phyloP scores from a whole-genome alignment of 1,140 invertebrate genomes.

The Drosophila elegans region DNA sequence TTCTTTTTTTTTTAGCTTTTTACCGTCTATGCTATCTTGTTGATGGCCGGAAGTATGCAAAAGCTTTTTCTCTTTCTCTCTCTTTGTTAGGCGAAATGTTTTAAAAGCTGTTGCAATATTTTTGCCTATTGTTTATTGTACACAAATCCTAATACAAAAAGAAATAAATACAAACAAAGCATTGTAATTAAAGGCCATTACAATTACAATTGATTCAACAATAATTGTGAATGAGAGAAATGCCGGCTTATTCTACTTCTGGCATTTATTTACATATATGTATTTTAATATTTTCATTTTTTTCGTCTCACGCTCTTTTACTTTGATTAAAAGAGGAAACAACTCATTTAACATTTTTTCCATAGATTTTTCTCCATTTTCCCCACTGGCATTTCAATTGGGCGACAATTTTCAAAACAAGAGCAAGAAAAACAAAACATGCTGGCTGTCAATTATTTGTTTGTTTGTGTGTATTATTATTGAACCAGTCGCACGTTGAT shows the following conservation, averaged over 20 bases:
- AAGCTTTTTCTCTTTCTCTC: conserved; percentile 28
- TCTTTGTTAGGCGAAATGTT: conserved; percentile 67
- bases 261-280: conserved; percentile 21
- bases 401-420: conserved; percentile 41
- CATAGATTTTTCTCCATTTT: conserved; percentile 45
- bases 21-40: conserved; percentile 36
- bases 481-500: conserved; percentile 54
- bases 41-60: conserved; percentile 51
- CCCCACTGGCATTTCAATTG: conserved; percentile 36
- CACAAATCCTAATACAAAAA: not conserved
- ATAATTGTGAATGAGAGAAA: not conserved
- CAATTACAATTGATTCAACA: conserved; percentile 14
- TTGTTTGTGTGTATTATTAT: conserved; percentile 34
- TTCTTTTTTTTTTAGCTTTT: conserved; percentile 26
- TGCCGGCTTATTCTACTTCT: not conserved
- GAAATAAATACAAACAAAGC: conserved; percentile 15
- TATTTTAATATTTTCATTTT: conserved; percentile 20
- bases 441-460: conserved; percentile 45
- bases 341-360: conserved; percentile 67
- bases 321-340: conserved; percentile 66
- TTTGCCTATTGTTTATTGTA: conserved; percentile 39
- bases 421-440: conserved; percentile 35
- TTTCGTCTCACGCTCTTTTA: conserved; percentile 12
- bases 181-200: conserved; percentile 23
- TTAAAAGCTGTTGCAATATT: conserved; percentile 46